Percentiles rank a stretch among this genome's conserved stretches.
Conservation (phyloP, 2,888 invertebrate genomes). For the Habroteleia sp. region DNA sequence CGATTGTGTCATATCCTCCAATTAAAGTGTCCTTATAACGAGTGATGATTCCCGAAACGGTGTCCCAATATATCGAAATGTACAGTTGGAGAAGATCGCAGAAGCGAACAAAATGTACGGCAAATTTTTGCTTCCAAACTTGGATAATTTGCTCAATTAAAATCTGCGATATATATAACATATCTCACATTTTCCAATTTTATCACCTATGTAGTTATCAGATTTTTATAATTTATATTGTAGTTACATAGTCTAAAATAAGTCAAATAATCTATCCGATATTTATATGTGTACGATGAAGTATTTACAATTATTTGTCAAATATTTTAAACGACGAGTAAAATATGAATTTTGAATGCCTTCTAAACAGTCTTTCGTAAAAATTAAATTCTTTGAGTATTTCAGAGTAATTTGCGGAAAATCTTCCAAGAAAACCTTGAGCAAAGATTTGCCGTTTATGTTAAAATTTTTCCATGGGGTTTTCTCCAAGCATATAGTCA, state of each 20-base stretch:
- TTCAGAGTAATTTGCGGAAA: too few relatives aligned
- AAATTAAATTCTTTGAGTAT: too few relatives aligned
- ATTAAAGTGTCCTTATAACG: slow-evolving; percentile 55
- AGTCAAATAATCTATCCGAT: too few relatives aligned
- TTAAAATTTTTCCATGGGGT: slow-evolving; percentile 10
- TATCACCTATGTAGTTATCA: too few relatives aligned
- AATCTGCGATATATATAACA: not conserved
- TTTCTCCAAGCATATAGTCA: slow-evolving; percentile 6
- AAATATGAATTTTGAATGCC: too few relatives aligned
- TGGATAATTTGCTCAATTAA: slow-evolving; percentile 34
- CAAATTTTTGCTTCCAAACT: slow-evolving; percentile 23
- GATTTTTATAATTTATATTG: too few relatives aligned
- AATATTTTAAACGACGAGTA: too few relatives aligned
- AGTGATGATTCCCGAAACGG: slow-evolving; percentile 59
- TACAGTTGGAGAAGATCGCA: slow-evolving; percentile 28
- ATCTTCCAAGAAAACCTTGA: not conserved
- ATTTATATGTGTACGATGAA: too few relatives aligned
- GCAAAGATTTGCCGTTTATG: slow-evolving; percentile 25
- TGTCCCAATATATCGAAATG: slow-evolving; percentile 32
- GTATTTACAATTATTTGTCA: too few relatives aligned
- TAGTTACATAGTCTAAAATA: too few relatives aligned
- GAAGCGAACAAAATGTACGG: slow-evolving; percentile 10
- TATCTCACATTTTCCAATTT: too few relatives aligned
- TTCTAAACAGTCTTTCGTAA: too few relatives aligned
- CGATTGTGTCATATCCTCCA: slow-evolving; percentile 45